phyloP scores from a whole-genome alignment of 2,797 vertebrate genomes.

The Rachycentron canadum region DNA sequence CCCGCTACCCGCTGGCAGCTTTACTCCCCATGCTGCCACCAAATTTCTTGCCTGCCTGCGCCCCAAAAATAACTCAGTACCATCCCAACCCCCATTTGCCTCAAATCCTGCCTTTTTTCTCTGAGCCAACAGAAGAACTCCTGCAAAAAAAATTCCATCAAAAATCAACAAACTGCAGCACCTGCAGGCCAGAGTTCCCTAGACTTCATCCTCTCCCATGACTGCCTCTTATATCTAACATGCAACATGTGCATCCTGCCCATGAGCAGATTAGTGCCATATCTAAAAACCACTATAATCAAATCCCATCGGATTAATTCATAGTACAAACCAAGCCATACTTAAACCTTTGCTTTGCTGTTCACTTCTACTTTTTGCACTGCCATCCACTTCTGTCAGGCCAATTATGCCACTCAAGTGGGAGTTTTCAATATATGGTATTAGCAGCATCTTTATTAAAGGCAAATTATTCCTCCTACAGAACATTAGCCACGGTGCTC shows the following conservation, averaged over 20 bases:
- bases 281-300: conserved; percentile 67
- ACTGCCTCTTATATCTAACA: conserved; percentile 3
- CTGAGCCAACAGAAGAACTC: conserved; percentile 1
- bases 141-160: background rate
- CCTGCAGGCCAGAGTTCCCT: background rate
- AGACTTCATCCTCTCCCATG: conserved; percentile 7
- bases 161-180: background rate
- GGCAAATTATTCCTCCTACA: conserved; percentile 57
- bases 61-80: background rate
- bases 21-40: background rate
- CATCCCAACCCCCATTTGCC: background rate
- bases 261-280: conserved; percentile 65
- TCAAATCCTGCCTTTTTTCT: conserved; percentile 21
- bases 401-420: conserved; percentile 52
- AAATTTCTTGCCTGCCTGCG: conserved; percentile 18
- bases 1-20: conserved; percentile 34
- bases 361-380: conserved; percentile 33
- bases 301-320: conserved; percentile 62
- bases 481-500: conserved; percentile 41
- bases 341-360: conserved; percentile 51
- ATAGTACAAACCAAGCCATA: conserved; percentile 45
- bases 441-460: conserved; percentile 55
- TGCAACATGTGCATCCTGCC: conserved; percentile 31
- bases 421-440: conserved; percentile 40
- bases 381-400: conserved; percentile 11